A percentile compares a stretch with the other conserved stretches of the same genome.
These are phyloP conservation scores for Halictus quadricinctus DNA, from an alignment of 2,888 invertebrate genomes.

Conservation along the genomic window DNA sequence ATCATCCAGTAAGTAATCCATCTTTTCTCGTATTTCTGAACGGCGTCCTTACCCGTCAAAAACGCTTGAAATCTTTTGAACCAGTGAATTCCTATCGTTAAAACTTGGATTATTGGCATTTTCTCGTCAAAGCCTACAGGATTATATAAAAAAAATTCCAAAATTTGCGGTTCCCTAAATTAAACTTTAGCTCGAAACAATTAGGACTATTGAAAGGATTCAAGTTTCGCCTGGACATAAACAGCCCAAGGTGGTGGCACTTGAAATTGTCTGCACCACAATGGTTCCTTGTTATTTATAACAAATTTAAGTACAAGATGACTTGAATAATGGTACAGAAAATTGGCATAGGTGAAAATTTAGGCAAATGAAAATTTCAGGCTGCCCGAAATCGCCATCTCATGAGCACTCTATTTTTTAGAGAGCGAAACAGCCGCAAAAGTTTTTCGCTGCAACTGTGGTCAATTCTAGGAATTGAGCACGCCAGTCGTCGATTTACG, in stretches of 20 bases:
- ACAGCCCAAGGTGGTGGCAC: no score
- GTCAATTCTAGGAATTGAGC: constrained; percentile 22
- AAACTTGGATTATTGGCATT: no score
- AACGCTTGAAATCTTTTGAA: no score
- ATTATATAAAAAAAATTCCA: no score
- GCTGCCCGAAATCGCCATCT: not conserved
- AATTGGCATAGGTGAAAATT: not conserved
- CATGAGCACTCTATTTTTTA: constrained; percentile 9
- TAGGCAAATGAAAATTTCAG: not conserved
- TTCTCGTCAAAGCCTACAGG: no score
- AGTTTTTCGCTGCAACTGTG: constrained; percentile 22
- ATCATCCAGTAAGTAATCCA: no score
- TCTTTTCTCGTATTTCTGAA: not conserved
- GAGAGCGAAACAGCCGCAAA: constrained; percentile 8
- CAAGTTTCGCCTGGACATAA: no score
- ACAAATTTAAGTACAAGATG: not conserved
- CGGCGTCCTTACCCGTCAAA: no score
- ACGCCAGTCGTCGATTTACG: constrained; percentile 23
- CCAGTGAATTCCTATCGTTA: no score
- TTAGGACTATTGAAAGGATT: no score
- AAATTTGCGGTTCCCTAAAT: no score
- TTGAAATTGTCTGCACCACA: not conserved
- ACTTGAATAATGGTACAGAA: not conserved
- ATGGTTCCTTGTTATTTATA: not conserved
- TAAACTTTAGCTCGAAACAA: no score